Percentiles rank a stretch among this genome's conserved stretches.
Conservation (phyloP, 2,113 vertebrate genomes). For the Rallus limicola region DNA sequence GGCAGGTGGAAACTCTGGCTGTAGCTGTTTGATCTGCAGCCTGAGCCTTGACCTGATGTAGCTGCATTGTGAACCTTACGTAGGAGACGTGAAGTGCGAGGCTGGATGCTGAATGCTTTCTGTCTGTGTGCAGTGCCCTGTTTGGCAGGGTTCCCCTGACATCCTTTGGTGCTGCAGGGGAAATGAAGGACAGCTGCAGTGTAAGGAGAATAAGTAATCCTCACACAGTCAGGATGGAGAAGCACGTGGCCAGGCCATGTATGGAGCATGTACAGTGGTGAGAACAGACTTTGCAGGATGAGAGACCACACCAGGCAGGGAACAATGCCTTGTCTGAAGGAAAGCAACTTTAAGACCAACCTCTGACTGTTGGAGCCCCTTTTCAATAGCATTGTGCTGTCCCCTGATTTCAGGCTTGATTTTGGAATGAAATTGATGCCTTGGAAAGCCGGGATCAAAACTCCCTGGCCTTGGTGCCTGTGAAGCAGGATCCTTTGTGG, state of each 20-base stretch:
- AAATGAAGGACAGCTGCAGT: not conserved
- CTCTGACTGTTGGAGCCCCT: not conserved
- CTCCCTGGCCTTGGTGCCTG: too few species aligned
- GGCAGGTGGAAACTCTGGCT: not conserved
- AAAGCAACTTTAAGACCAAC: not conserved
- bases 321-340: not conserved
- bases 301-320: conserved; percentile 18
- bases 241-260: not conserved
- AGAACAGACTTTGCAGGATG: conserved; percentile 34
- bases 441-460: too few species aligned
- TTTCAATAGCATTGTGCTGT: not conserved
- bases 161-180: not conserved
- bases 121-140: not conserved
- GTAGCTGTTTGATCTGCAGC: not conserved
- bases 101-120: not conserved
- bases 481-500: too few species aligned
- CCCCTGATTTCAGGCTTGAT: not conserved
- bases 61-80: not conserved
- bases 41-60: not conserved
- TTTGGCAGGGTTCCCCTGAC: not conserved
- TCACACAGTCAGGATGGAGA: not conserved
- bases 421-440: not conserved
- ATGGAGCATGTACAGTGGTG: not conserved
- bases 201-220: not conserved
- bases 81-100: not conserved